A percentile compares a stretch with the other conserved stretches of the same genome.
These are phyloP conservation scores for Chiridota heheva DNA, from an alignment of 35 echinoderm and acorn worm genomes.

Conservation along the genomic window DNA sequence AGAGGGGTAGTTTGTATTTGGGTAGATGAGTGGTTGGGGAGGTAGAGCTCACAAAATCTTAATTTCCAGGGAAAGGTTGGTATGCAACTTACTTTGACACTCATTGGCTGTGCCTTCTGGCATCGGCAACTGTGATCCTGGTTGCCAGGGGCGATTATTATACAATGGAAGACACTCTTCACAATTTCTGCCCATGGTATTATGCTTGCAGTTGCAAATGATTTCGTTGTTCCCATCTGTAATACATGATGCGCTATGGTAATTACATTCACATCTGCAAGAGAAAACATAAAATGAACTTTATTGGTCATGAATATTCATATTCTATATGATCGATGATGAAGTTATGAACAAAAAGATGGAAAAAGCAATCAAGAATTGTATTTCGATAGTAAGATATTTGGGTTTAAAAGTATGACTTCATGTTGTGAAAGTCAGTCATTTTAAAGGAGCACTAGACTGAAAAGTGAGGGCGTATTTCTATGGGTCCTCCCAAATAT, in stretches of 20 bases:
- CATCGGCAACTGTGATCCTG: slow-evolving; percentile 40
- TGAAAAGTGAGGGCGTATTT: too few species aligned
- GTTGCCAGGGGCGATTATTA: slow-evolving; percentile 79
- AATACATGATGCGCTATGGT: slow-evolving; percentile 69
- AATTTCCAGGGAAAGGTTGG: too few species aligned
- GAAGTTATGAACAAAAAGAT: too few species aligned
- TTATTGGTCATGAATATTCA: neutral
- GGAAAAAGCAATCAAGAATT: too few species aligned
- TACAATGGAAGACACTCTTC: slow-evolving; percentile 86
- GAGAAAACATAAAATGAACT: neutral
- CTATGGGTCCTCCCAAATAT: too few species aligned
- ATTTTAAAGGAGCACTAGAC: too few species aligned
- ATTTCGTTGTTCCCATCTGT: neutral
- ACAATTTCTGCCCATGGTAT: slow-evolving; percentile 85
- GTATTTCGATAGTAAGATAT: too few species aligned
- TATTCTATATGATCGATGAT: neutral
- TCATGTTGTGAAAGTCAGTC: too few species aligned
- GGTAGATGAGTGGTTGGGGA: too few species aligned
- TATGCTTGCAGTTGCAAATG: slow-evolving; percentile 82
- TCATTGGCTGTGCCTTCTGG: slow-evolving; percentile 75
- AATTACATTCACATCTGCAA: slow-evolving; percentile 85
- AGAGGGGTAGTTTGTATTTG: too few species aligned
- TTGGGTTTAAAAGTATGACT: too few species aligned
- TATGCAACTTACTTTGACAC: slow-evolving; percentile 84
- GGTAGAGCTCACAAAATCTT: too few species aligned